These are phyloP conservation scores for Rhodinocichla rosea DNA, from an alignment of 2,113 vertebrate species.

Conservation along the genomic window DNA sequence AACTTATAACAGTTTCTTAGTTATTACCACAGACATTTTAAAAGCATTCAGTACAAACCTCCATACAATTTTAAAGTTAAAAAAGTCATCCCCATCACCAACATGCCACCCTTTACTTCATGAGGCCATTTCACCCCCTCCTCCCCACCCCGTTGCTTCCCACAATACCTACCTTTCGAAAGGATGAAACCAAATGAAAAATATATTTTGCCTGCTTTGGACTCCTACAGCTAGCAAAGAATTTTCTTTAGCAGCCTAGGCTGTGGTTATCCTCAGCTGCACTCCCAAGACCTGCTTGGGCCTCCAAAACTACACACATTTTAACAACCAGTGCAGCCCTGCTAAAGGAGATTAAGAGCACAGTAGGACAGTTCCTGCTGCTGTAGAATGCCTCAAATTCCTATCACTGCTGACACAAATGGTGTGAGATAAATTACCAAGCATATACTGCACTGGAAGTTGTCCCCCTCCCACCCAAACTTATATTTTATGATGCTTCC, in stretches of 20 bases:
- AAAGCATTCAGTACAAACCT: neutral
- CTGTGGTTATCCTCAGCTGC: neutral
- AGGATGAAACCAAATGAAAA: neutral
- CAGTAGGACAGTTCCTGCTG: neutral
- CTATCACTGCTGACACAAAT: neutral
- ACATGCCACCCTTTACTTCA: neutral
- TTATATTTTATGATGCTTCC: fast-evolving
- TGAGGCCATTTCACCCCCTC: neutral
- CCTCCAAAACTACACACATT: neutral
- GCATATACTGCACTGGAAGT: neutral
- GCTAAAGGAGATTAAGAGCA: neutral
- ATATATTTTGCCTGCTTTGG: neutral
- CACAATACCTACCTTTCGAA: neutral
- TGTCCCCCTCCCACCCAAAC: fast-evolving
- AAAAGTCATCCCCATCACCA: neutral
- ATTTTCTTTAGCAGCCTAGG: neutral
- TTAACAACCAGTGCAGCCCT: neutral
- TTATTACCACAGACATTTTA: neutral
- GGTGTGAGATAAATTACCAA: neutral
- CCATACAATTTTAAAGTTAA: neutral
- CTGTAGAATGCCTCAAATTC: neutral
- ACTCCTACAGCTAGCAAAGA: neutral
- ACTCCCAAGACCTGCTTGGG: neutral
- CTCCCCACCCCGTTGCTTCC: neutral
- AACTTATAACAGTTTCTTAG: neutral